Percentiles rank a stretch among this genome's conserved stretches.
These are phyloP conservation scores for Campaea margaritaria DNA, from an alignment of 2,888 invertebrate species.

Conservation along the genomic window DNA sequence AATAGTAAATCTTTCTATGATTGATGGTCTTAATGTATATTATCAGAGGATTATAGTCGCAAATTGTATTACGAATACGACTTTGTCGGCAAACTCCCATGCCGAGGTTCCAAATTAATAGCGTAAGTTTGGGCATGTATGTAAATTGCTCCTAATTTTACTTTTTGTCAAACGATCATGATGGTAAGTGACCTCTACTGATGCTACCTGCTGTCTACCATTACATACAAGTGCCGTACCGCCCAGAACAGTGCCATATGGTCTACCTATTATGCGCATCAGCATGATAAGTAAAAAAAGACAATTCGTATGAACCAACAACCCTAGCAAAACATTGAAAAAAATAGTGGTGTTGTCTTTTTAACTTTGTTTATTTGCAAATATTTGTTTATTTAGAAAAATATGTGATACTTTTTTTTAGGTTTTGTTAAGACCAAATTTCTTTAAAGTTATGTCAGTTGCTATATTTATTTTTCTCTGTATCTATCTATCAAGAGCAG, in stretches of 20 bases:
- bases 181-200: not conserved
- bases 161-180: not conserved
- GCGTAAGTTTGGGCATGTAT: not conserved
- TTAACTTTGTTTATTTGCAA: too few relatives aligned
- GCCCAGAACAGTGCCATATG: not conserved
- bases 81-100: not conserved
- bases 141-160: not conserved
- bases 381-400: too few relatives aligned
- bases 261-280: not conserved
- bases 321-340: too few relatives aligned
- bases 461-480: too few relatives aligned
- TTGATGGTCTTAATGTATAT: not conserved
- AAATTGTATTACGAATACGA: not conserved
- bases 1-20: slow-evolving; percentile 8
- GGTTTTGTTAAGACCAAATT: too few relatives aligned
- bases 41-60: not conserved
- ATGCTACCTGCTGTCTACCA: not conserved
- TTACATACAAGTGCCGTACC: slow-evolving; percentile 4
- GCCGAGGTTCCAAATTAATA: not conserved
- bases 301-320: too few relatives aligned
- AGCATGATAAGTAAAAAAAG: not conserved
- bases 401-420: too few relatives aligned
- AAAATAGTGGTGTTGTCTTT: too few relatives aligned
- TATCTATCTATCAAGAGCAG: too few relatives aligned
- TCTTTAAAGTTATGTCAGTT: too few relatives aligned